phyloP scores from a whole-genome alignment of 2,797 vertebrate species.

The Ctenosaura bakeri region DNA sequence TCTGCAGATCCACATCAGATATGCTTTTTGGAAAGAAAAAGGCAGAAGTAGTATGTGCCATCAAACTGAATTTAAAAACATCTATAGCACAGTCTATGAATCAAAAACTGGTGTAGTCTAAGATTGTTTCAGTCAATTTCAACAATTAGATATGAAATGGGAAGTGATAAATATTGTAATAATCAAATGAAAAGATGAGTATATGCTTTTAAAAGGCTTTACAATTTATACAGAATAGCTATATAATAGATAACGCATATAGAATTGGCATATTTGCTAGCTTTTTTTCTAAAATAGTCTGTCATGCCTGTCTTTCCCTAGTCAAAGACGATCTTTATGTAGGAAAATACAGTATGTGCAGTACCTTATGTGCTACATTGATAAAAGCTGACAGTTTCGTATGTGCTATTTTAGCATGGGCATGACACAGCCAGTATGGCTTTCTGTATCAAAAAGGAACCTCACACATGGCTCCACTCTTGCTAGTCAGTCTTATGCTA shows the following conservation, averaged over 20 bases:
- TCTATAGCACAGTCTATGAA: background rate
- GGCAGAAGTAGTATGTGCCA: background rate
- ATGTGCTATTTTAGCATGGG: background rate
- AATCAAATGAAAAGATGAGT: background rate
- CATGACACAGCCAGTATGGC: background rate
- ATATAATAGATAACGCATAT: too few relatives aligned
- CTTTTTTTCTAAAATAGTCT: background rate
- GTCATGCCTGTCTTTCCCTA: background rate
- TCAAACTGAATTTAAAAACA: background rate
- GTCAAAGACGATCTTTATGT: background rate
- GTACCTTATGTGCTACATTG: background rate
- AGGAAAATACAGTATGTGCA: background rate
- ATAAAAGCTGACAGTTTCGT: background rate
- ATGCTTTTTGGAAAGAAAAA: background rate
- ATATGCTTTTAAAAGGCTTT: background rate
- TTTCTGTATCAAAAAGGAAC: background rate
- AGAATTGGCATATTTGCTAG: background rate
- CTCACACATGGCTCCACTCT: background rate
- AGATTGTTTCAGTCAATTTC: background rate
- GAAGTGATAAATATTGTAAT: background rate
- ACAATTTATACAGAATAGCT: background rate
- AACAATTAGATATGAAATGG: background rate
- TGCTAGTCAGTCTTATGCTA: background rate
- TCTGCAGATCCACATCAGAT: background rate
- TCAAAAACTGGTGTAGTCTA: background rate